Evolutionary conservation across 2,797 vertebrate genomes (phyloP), one percentile per base, ranked within the genome.

Genomic region (Microctenopoma steveboyesi): DNA sequence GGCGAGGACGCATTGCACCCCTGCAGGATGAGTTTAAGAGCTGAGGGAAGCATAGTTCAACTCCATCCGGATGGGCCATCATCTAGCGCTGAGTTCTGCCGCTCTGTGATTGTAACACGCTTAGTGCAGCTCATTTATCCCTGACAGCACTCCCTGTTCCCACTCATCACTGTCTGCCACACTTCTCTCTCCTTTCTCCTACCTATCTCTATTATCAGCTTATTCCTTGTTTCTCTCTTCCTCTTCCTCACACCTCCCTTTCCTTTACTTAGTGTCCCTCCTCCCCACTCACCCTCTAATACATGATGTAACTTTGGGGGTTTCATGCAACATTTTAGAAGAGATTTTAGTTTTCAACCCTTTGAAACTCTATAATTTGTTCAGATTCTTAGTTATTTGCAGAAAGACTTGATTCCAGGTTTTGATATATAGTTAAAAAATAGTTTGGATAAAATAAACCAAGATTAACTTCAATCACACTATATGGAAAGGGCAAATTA

Each of bases 21-120:
- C 62, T 74, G 77, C 85, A 88, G 43, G 86, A 89, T 0, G 15
- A 14, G 61, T 87, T 86, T 1, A 13, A 56, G n/a, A 81, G 67
- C 43, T 76, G 40, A 48, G 82, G 86, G 71, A 55, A 85, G 80
- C 88, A 90, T 53, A 86, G 78, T 50, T 75, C 28, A 3, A 4
- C 28, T 46, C 18, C 56, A n/a, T 33, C 39, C n/a, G 14, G 48
- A 18, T 7, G 2, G 1, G 70, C 47, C 83, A 80, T 87, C 64
- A 15, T 59, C 7, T 7, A 11, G 9, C 3, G 42, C 77, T 47
- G 49, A 57, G 48, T 15, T 64, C 52, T 46, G 40, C 42, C 42
- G 14, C 66, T 49, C 47, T 57, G 28, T 76, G 45, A 61, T 25
- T 14, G 1, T 4, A 30, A 10, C 2, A 52, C 27, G 51, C 30